Evolutionary conservation across 2,888 invertebrate species (phyloP).

Genomic region (Mellilla xanthometata): DNA sequence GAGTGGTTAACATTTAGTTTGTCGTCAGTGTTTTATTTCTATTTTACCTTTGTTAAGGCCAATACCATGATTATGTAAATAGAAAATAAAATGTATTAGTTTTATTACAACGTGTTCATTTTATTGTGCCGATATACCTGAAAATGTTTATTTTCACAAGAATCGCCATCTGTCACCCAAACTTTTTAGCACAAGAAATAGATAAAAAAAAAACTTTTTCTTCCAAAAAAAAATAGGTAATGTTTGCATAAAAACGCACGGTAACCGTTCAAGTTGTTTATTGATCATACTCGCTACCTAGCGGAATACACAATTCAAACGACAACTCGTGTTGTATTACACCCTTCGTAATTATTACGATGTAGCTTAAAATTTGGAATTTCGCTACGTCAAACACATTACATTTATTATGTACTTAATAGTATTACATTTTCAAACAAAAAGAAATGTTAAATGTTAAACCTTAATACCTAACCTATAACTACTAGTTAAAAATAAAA

Average conservation of each 20-base stretch:
- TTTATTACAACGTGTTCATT: background rate
- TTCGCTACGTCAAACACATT: constrained; percentile 23
- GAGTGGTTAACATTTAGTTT: background rate
- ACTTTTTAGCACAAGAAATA: too few species aligned
- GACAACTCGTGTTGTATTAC: too few species aligned
- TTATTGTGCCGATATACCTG: background rate
- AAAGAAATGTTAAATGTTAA: constrained; percentile 26
- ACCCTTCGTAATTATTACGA: constrained; percentile 17
- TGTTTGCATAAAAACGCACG: constrained; percentile 12
- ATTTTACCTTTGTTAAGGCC: background rate
- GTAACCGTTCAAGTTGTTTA: constrained; percentile 22
- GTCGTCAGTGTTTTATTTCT: background rate
- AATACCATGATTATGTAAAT: constrained; percentile 3
- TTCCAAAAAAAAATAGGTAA: too few species aligned
- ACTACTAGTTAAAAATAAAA: constrained; percentile 22
- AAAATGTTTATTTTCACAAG: too few species aligned
- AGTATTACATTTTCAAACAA: constrained; percentile 8
- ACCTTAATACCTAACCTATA: background rate
- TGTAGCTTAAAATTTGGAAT: constrained; percentile 31
- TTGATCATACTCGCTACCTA: constrained; percentile 27
- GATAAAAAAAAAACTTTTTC: too few species aligned
- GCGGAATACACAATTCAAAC: constrained; percentile 20
- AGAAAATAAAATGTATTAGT: constrained; percentile 11
- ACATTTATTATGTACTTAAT: constrained; percentile 9
- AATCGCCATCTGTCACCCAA: too few species aligned